Evolutionary conservation across 2,113 vertebrate species (phyloP).

Genomic region (Alexandromys fortis): DNA sequence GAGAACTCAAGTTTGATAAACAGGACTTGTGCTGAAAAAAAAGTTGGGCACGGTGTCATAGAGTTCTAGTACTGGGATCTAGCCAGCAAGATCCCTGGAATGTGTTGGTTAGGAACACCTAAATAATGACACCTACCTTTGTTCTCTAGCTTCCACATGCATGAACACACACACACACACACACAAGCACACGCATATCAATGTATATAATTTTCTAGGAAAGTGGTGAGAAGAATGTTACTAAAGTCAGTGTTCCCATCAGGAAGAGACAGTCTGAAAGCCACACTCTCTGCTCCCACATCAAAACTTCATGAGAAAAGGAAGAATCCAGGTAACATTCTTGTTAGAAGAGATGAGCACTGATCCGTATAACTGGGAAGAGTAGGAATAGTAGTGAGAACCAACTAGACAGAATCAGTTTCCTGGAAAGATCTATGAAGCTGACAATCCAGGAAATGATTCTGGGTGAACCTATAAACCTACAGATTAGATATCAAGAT

Average conservation of each 20-base stretch:
- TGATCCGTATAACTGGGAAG: not conserved
- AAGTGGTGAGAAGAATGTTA: not conserved
- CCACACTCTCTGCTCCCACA: not conserved
- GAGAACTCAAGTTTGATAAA: too few species aligned
- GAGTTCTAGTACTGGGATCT: too few species aligned
- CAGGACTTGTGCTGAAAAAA: not conserved
- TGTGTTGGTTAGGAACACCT: not conserved
- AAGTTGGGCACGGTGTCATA: not conserved
- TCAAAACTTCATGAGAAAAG: not conserved
- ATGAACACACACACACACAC: not conserved
- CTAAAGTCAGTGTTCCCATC: not conserved
- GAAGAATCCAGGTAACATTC: not conserved
- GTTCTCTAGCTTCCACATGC: not conserved
- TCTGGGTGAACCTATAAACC: not conserved
- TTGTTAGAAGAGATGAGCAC: not conserved
- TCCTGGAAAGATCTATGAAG: conserved; percentile 23
- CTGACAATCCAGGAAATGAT: not conserved
- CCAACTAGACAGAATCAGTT: not conserved
- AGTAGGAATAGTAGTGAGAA: not conserved
- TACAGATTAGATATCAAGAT: not conserved
- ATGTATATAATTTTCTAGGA: not conserved
- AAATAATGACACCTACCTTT: not conserved
- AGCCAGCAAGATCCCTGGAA: not conserved
- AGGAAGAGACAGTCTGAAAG: not conserved
- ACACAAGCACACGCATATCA: not conserved